phyloP scores from a whole-genome alignment of 2,113 vertebrate genomes.

The Catharus bicknelli region DNA sequence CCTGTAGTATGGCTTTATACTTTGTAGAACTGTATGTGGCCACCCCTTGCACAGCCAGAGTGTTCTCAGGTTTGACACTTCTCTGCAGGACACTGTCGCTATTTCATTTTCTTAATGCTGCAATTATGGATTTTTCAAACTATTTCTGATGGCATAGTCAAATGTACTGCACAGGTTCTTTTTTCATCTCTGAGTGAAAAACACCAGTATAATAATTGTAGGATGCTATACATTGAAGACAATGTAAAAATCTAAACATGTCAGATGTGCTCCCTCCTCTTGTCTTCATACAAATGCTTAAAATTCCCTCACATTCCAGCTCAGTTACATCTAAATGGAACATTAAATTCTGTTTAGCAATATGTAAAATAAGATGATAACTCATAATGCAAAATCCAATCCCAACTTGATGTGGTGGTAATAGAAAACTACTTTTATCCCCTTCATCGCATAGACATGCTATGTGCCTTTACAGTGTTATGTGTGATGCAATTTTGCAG shows the following conservation, averaged over 20 bases:
- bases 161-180: not conserved
- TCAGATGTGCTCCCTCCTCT: not conserved
- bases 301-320: not conserved
- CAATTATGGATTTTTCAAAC: constrained; percentile 23
- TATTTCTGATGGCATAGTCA: not conserved
- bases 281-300: not conserved
- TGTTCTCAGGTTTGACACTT: not conserved
- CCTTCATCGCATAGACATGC: not conserved
- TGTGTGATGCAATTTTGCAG: not conserved
- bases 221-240: not conserved
- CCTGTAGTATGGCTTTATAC: not conserved
- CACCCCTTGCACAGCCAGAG: not conserved
- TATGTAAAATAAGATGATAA: not conserved
- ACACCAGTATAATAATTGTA: not conserved
- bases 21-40: not conserved
- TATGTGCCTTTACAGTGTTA: not conserved
- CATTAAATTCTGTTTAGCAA: not conserved
- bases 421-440: not conserved
- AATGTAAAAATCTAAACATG: not conserved
- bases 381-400: constrained; percentile 18
- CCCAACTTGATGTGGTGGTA: not conserved
- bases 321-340: constrained; percentile 6
- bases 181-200: not conserved
- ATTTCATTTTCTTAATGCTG: not conserved
- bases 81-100: not conserved